Base-by-base conservation (phyloP, 2,888 invertebrate genomes). In the Meandrusa payeni region DNA sequence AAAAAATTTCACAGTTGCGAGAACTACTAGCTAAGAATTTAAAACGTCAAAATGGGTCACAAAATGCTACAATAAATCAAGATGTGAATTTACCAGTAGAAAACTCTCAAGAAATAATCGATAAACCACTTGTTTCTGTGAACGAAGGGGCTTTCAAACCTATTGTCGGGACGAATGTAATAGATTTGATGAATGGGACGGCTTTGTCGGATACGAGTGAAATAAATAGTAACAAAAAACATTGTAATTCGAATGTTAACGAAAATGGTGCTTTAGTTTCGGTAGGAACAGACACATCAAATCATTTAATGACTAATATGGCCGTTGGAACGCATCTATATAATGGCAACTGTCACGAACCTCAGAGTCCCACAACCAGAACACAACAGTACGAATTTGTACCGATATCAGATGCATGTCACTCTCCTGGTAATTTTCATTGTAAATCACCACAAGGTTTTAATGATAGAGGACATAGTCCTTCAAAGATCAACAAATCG, bases 321-420 rank as follows among this genome's bases (percentile, higher is more conserved):
- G n/a, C n/a, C n/a, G 65, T 61, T 1, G 69, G 64, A 2, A 50
- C 73, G 3, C 71, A 75, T 46, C 52, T 74, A 3, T 85, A 78
- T 48, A 83, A 85, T 46, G 83, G 82, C 1, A 77, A 79, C 43
- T 62, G 70, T 41, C 76, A 79, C 38, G 91, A 93, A 37, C 93
- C 93, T 1, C 92, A 93, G 51, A 93, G 93, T 79, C 94, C 94
- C 5, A 94, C 93, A 49, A 92, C 94, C 27, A 89, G 93, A 48
- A 90, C 94, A 31, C 92, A 94, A 67, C 93, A 94, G 64, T 96
- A 94, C 68, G 95, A 93, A 71, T 96, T 96, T 64, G 93, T 94
- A 17, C 96, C 96, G 0, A 96, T 96, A 64, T 95, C 95, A 20
- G 94, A 94, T 4, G 92, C 92, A n/a, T 91, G 93, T 27, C 91